Percentiles rank a stretch among this genome's conserved stretches.
Evolutionary conservation across 2,888 invertebrate genomes (phyloP).

Genomic region (Microdon myrmicae): DNA sequence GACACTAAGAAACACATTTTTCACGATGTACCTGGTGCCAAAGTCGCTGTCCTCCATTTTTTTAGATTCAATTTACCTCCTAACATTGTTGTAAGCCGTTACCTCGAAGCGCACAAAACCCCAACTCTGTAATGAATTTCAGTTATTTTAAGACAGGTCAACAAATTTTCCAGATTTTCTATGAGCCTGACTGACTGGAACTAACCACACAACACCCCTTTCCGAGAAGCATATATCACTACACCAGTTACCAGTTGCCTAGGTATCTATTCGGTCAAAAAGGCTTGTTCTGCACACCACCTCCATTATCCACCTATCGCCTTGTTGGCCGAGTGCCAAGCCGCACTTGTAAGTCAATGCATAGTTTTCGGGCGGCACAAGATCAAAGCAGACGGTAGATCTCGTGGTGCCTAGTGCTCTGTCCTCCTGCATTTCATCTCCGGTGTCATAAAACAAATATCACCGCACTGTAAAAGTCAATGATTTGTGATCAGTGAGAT

Average conservation of each 20-base stretch:
- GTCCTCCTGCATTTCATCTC: constrained; percentile 49
- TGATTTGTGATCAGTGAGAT: constrained; percentile 55
- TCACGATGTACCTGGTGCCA: too few species aligned
- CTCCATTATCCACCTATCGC: constrained; percentile 11
- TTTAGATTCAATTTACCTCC: background rate
- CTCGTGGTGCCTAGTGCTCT: constrained; percentile 28
- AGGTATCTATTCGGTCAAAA: constrained; percentile 7
- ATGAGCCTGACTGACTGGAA: constrained; percentile 6
- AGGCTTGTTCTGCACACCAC: constrained; percentile 27
- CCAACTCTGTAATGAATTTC: constrained; percentile 5
- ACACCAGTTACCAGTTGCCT: constrained; percentile 16
- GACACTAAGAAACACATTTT: too few species aligned
- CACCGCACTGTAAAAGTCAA: constrained; percentile 54
- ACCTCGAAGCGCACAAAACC: background rate
- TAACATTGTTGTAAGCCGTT: background rate
- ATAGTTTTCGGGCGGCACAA: constrained; percentile 39
- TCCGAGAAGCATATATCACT: constrained; percentile 3
- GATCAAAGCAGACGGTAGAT: constrained; percentile 44
- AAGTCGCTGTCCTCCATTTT: background rate
- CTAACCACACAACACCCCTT: background rate
- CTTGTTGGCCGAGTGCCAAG: too few species aligned
- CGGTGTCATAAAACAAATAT: constrained; percentile 56
- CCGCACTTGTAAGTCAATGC: background rate
- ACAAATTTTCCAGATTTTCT: constrained; percentile 8
- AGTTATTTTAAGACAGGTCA: constrained; percentile 6